phyloP scores from a whole-genome alignment of 2,797 vertebrate genomes.

The Apogon hyalosoma region DNA sequence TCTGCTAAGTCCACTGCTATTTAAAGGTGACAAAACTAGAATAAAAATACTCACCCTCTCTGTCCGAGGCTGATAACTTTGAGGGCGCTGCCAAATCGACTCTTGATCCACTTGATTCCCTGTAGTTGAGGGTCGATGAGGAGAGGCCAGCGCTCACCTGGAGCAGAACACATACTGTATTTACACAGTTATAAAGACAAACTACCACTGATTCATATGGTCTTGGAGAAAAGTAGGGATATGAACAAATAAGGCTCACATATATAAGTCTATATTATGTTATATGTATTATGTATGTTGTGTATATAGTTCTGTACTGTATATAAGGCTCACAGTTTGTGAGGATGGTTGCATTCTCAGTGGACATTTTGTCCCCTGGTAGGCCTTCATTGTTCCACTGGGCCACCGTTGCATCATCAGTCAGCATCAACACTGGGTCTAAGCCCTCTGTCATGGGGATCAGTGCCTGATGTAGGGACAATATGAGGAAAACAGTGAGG shows the following conservation, averaged over 20 bases:
- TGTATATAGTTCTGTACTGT: not conserved
- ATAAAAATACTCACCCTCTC: slow-evolving; percentile 78
- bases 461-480: slow-evolving; percentile 63
- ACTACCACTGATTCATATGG: not conserved
- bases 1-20: too few relatives aligned
- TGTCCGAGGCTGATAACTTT: slow-evolving; percentile 83
- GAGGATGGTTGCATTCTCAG: slow-evolving; percentile 84
- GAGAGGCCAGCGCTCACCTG: slow-evolving; percentile 84
- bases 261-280: not conserved
- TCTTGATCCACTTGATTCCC: slow-evolving; percentile 88
- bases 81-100: slow-evolving; percentile 79
- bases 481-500: not conserved
- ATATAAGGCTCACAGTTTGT: slow-evolving; percentile 73
- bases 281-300: too few relatives aligned
- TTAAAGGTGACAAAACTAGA: not conserved
- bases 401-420: slow-evolving; percentile 83
- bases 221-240: not conserved
- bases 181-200: not conserved
- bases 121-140: slow-evolving; percentile 86
- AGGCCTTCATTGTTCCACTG: slow-evolving; percentile 87
- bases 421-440: slow-evolving; percentile 82
- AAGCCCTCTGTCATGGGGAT: slow-evolving; percentile 84
- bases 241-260: not conserved
- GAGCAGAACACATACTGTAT: slow-evolving; percentile 9
- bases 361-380: slow-evolving; percentile 84